Percentiles rank a stretch among this genome's conserved stretches.
These are phyloP conservation scores for Falcaria lacertinaria DNA, from an alignment of 2,888 invertebrate species.

Conservation along the genomic window DNA sequence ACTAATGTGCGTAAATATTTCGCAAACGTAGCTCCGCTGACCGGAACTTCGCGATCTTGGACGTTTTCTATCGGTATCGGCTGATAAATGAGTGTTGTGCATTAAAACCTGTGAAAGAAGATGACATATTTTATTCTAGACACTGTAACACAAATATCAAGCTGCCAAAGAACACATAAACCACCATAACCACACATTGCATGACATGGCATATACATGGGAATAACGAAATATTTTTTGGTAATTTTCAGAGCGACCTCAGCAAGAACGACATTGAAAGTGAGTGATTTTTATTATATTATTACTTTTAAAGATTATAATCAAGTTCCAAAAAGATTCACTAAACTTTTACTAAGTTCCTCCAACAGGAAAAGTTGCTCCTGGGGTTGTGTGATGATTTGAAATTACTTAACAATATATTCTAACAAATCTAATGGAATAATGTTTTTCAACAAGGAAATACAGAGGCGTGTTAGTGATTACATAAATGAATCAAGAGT, in stretches of 20 bases:
- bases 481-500: conserved; percentile 34
- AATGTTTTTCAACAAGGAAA: background rate
- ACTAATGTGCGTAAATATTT: conserved; percentile 38
- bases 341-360: no score
- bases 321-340: no score
- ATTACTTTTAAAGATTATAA: no score
- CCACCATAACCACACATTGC: conserved; percentile 43
- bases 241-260: conserved; percentile 89
- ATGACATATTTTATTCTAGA: conserved; percentile 47
- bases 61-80: conserved; percentile 26
- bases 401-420: background rate
- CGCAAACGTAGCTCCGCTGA: conserved; percentile 60
- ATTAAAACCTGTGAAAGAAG: conserved; percentile 48
- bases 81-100: conserved; percentile 58
- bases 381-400: no score
- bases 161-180: conserved; percentile 45
- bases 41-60: conserved; percentile 58
- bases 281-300: conserved; percentile 78
- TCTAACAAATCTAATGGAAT: background rate
- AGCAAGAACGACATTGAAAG: conserved; percentile 93
- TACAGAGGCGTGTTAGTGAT: conserved; percentile 10
- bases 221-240: conserved; percentile 70
- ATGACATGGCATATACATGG: conserved; percentile 47
- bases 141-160: conserved; percentile 38
- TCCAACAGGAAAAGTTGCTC: no score